Conservation (phyloP, 2,113 vertebrate species). For the Colaptes auratus region DNA sequence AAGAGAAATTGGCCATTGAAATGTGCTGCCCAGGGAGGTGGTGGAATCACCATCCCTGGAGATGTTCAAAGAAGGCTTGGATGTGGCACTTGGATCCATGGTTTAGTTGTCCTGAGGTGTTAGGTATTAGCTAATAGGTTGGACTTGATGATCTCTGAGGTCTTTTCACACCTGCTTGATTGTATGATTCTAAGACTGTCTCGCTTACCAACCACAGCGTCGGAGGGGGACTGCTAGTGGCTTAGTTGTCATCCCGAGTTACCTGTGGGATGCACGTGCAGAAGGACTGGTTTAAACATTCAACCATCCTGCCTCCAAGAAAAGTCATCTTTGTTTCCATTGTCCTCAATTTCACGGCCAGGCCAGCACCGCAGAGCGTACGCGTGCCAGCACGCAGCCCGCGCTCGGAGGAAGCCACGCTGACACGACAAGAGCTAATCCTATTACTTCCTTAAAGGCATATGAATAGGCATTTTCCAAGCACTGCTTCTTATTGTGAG, state of each 20-base stretch:
- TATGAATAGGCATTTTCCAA: slow-evolving; percentile 59
- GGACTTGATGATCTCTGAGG: too few species aligned
- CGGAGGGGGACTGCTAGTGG: background rate
- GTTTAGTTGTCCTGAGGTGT: too few species aligned
- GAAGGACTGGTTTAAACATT: background rate
- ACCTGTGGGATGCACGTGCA: background rate
- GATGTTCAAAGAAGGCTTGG: too few species aligned
- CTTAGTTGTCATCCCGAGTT: background rate
- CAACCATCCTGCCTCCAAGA: background rate
- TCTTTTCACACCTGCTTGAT: too few species aligned
- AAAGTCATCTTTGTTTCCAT: slow-evolving; percentile 4
- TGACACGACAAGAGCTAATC: slow-evolving; percentile 64
- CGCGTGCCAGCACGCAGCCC: background rate
- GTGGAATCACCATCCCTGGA: too few species aligned
- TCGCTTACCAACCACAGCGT: background rate
- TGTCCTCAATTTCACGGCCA: slow-evolving; percentile 30
- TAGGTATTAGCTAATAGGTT: too few species aligned
- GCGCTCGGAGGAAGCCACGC: slow-evolving; percentile 1
- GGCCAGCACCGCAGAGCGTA: background rate
- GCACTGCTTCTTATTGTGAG: slow-evolving; percentile 34
- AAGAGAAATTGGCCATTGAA: too few species aligned
- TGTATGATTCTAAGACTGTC: background rate
- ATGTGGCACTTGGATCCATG: too few species aligned
- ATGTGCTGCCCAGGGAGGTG: too few species aligned
- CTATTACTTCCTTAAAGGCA: slow-evolving; percentile 58